Evolutionary conservation across 2,888 invertebrate genomes (phyloP).

Genomic region (Cylindroiulus punctatus): DNA sequence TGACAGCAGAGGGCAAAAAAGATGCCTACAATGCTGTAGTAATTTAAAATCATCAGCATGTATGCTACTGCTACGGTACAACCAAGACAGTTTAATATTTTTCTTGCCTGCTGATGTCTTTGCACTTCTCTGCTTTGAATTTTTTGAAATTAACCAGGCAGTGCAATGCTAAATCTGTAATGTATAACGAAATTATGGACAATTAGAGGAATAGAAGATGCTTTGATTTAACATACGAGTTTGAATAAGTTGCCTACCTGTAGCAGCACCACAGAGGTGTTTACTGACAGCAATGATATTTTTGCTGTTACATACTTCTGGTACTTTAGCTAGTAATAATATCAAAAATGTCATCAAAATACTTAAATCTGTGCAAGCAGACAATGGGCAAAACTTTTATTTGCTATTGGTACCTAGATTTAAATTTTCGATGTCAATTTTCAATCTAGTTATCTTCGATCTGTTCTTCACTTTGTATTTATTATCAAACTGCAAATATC

Average conservation of each 20-base stretch:
- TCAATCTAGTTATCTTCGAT: conserved; percentile 72
- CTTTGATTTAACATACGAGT: not conserved
- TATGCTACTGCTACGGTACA: not conserved
- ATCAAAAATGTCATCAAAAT: not conserved
- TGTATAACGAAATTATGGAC: too few relatives aligned
- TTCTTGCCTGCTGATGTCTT: conserved; percentile 14
- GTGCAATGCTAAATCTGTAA: conserved; percentile 77
- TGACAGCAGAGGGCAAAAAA: conserved; percentile 90
- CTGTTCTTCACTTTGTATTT: conserved; percentile 64
- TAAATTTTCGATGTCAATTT: conserved; percentile 85
- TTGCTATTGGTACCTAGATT: conserved; percentile 68
- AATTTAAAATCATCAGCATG: not conserved
- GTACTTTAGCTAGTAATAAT: conserved; percentile 46
- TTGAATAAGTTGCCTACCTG: conserved; percentile 70
- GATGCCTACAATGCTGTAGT: conserved; percentile 70
- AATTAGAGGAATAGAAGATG: conserved; percentile 30
- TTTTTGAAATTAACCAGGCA: conserved; percentile 70
- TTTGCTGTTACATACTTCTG: conserved; percentile 53
- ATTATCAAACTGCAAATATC: conserved; percentile 64
- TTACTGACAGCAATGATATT: conserved; percentile 78
- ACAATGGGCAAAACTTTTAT: not conserved
- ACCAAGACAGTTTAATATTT: not conserved
- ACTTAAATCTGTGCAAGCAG: not conserved
- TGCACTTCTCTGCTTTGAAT: conserved; percentile 62
- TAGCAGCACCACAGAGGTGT: conserved; percentile 89